Evolutionary conservation across 2,797 vertebrate species (phyloP), one percentile per base, ranked within the genome.

Genomic region (Rhynchonycteris naso): DNA sequence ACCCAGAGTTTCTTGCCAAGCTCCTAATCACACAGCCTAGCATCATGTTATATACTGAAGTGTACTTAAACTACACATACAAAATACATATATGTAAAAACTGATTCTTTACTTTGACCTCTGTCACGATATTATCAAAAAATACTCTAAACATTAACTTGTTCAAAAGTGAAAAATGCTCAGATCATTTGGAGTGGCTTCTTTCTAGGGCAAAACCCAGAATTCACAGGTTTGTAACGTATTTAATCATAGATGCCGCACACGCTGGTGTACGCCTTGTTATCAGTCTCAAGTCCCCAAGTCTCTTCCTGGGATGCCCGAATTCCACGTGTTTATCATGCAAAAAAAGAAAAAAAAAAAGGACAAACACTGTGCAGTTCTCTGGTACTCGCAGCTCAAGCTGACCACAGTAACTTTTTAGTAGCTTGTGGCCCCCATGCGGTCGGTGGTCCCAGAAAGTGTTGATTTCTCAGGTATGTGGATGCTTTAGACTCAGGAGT

Each of bases 141-240:
- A 81, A 35, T n/a, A 58, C 58, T 69, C 93, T 92, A 66, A 85
- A 88, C 5, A 76, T 76, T 79, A 87, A 85, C 61, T 89, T 88
- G 24, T 81, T 93, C 88, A 88, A 94, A 95, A 88, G 22, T 52
- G 28, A 92, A 92, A 92, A 82, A 38, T 22, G 52, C 83, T 94
- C 26, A 94, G 74, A 63, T 81, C 28, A 61, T 54, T 93, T 91
- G 81, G 58, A 92, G 92, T 72, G 28, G 0, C 30, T 47, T 74
- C n/a, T 47, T 52, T 16, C 26, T 75, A 91, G 95, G 65, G 65
- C 79, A 92, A 88, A 93, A 79, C 43, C 52, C 52, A 91, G 68
- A 69, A 24, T 28, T 50, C 47, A 74, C 6, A 30, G 74, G 18
- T 22, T 82, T 95, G 84, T 76, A 81, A 76, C 65, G 56, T 52